phyloP scores from a whole-genome alignment of 2,888 invertebrate genomes.

The Steinernema hermaphroditum region DNA sequence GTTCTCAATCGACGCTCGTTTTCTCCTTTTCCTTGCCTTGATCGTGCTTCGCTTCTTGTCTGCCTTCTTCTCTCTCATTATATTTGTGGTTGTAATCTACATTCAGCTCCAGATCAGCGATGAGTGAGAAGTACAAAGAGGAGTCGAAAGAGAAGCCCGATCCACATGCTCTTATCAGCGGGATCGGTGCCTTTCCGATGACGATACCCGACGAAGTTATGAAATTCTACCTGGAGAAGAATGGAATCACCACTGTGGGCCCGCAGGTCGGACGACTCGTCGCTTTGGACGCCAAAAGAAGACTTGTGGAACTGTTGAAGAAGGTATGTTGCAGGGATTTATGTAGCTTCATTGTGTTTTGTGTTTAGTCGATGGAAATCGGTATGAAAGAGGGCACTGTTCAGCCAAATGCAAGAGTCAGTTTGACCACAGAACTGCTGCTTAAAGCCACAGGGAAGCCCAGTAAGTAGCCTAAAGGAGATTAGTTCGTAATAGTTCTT shows the following conservation, averaged over 20 bases:
- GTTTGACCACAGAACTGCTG: no score
- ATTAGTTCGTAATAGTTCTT: no score
- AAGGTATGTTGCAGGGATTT: not conserved
- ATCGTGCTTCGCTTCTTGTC: no score
- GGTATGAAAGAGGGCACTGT: no score
- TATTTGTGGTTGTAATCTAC: not conserved
- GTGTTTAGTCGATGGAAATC: no score
- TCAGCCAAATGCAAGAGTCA: no score
- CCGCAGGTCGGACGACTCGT: not conserved
- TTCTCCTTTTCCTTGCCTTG: no score
- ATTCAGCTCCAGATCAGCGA: not conserved
- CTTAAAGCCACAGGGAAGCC: no score
- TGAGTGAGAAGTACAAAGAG: not conserved
- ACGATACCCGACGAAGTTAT: slow-evolving; percentile 10
- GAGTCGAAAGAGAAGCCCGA: not conserved
- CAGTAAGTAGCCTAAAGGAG: no score
- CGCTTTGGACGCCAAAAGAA: not conserved
- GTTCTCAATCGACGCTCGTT: no score
- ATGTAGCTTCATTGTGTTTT: no score
- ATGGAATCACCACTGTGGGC: not conserved
- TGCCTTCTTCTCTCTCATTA: not conserved
- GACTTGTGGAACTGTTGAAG: not conserved
- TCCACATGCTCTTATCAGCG: not conserved
- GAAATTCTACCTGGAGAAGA: not conserved
- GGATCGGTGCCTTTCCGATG: not conserved